Evolutionary conservation across 2,888 invertebrate genomes (phyloP).

Genomic region (Tethea ocularis): DNA sequence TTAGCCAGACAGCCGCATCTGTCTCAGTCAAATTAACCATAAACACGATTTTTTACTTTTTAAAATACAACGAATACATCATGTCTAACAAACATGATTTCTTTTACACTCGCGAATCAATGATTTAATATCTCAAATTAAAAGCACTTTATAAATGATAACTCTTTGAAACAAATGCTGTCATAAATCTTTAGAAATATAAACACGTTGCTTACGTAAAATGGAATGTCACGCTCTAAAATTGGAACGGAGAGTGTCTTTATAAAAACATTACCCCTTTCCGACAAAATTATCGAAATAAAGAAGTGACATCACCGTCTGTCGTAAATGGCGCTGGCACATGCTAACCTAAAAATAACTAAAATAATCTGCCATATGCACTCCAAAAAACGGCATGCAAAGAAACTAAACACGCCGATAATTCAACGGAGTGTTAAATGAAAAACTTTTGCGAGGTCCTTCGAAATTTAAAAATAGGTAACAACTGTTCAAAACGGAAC

Average conservation of each 20-base stretch:
- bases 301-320: slow-evolving; percentile 79
- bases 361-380: slow-evolving; percentile 74
- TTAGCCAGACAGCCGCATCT: slow-evolving; percentile 67
- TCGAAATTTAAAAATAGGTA: slow-evolving; percentile 50
- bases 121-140: slow-evolving; percentile 7
- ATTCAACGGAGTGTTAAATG: slow-evolving; percentile 40
- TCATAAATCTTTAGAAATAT: slow-evolving; percentile 16
- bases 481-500: slow-evolving; percentile 43
- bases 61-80: slow-evolving; percentile 37
- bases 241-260: slow-evolving; percentile 35
- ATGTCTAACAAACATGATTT: slow-evolving; percentile 31
- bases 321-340: slow-evolving; percentile 72
- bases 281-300: slow-evolving; percentile 57
- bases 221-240: slow-evolving; percentile 46
- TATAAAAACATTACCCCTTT: slow-evolving; percentile 67
- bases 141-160: slow-evolving; percentile 16
- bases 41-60: slow-evolving; percentile 65
- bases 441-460: slow-evolving; percentile 55
- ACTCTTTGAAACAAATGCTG: background rate
- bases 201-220: slow-evolving; percentile 25
- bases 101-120: slow-evolving; percentile 27
- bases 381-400: slow-evolving; percentile 1
- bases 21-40: slow-evolving; percentile 70
- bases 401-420: slow-evolving; percentile 52
- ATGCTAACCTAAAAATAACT: slow-evolving; percentile 78